Evolutionary conservation across 2,797 vertebrate genomes (phyloP).

Genomic region (Karalla daura): DNA sequence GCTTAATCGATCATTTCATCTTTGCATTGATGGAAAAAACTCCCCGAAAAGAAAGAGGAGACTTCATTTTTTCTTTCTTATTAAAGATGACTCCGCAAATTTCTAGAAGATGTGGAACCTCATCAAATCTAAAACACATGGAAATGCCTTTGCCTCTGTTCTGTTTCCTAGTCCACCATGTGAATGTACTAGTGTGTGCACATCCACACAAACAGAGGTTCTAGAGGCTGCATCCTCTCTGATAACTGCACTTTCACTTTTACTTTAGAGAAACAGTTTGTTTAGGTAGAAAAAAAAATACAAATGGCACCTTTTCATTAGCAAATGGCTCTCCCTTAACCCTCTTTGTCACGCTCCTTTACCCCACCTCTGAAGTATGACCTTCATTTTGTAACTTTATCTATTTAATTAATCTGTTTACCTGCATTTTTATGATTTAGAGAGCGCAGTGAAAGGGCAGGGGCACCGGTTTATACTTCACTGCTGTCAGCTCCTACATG

Average conservation of each 20-base stretch:
- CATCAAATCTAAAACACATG: too few relatives aligned
- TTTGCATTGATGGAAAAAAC: not conserved
- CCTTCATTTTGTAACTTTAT: conserved; percentile 28
- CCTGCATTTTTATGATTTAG: conserved; percentile 33
- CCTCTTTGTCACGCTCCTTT: conserved; percentile 10
- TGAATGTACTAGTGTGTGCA: too few relatives aligned
- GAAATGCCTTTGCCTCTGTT: not conserved
- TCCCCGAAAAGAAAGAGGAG: not conserved
- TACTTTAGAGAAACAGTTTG: not conserved
- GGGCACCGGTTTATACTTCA: not conserved
- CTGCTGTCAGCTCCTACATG: conserved; percentile 16
- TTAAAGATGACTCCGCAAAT: not conserved
- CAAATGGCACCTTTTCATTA: not conserved
- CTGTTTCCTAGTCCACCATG: too few relatives aligned
- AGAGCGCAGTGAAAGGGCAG: conserved; percentile 10
- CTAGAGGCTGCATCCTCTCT: not conserved
- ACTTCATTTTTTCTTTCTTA: too few relatives aligned
- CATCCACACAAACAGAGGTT: too few relatives aligned
- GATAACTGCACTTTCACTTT: not conserved
- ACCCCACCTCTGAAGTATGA: conserved; percentile 9
- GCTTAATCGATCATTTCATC: not conserved
- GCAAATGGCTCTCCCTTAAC: not conserved
- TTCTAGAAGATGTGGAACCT: too few relatives aligned
- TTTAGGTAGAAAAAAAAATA: not conserved
- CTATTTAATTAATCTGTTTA: conserved; percentile 35